Percentiles rank a stretch among this genome's conserved stretches.
phyloP scores from a whole-genome alignment of 1,140 invertebrate genomes.

The Anagrus nilaparvatae region DNA sequence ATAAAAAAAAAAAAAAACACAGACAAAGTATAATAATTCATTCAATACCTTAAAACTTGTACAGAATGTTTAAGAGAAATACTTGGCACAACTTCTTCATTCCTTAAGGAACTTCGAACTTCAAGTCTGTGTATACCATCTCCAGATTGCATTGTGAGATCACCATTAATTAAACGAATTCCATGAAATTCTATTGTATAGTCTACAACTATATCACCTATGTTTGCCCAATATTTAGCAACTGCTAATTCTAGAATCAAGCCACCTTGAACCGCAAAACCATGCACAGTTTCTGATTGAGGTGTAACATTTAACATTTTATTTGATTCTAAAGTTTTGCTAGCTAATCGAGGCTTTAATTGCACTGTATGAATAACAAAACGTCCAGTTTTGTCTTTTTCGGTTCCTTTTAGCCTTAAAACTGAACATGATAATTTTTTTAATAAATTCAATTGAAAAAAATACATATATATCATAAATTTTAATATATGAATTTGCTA shows the following conservation, averaged over 20 bases:
- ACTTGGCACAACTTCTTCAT: slow-evolving; percentile 70
- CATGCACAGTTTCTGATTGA: slow-evolving; percentile 52
- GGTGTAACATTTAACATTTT: slow-evolving; percentile 66
- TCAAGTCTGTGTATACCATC: slow-evolving; percentile 67
- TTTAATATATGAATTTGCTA: background rate
- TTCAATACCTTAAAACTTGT: slow-evolving; percentile 62
- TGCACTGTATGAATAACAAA: slow-evolving; percentile 82
- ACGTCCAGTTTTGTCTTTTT: slow-evolving; percentile 55
- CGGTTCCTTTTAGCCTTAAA: slow-evolving; percentile 42
- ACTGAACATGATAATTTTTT: slow-evolving; percentile 35
- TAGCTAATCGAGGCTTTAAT: slow-evolving; percentile 62
- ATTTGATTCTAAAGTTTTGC: slow-evolving; percentile 69
- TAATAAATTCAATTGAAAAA: slow-evolving; percentile 6
- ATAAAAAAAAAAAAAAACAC: slow-evolving; percentile 2
- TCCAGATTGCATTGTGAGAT: slow-evolving; percentile 59
- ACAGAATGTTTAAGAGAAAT: slow-evolving; percentile 69
- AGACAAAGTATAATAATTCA: background rate
- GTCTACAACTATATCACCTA: slow-evolving; percentile 63
- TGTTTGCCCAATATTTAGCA: slow-evolving; percentile 90
- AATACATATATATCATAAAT: slow-evolving; percentile 8
- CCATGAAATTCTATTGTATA: slow-evolving; percentile 76
- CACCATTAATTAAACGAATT: slow-evolving; percentile 57
- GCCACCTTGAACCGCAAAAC: slow-evolving; percentile 63
- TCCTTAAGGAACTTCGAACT: slow-evolving; percentile 54
- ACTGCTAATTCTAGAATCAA: slow-evolving; percentile 77